A percentile compares a stretch with the other conserved stretches of the same genome.
Evolutionary conservation across 2,113 vertebrate genomes (phyloP).

Genomic region (Pungitius pungitius): DNA sequence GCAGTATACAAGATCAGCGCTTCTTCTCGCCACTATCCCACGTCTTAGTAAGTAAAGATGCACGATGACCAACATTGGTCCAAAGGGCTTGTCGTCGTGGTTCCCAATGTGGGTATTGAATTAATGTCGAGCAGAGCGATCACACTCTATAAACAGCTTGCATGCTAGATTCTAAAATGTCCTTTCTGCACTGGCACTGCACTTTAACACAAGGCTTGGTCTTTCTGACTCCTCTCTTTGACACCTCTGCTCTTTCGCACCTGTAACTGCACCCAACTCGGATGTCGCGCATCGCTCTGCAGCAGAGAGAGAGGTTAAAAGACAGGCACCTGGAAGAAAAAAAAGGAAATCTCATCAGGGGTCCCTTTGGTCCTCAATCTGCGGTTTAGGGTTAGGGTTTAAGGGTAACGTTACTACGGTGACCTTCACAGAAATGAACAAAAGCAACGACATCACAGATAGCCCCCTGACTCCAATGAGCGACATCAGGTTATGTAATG

Average conservation of each 20-base stretch:
- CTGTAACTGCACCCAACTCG: background rate
- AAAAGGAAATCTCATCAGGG: background rate
- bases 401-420: background rate
- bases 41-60: too few relatives aligned
- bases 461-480: slow-evolving; percentile 59
- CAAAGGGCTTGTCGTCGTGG: background rate
- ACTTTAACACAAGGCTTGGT: background rate
- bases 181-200: background rate
- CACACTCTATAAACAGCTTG: background rate
- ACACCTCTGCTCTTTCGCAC: background rate
- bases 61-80: too few relatives aligned
- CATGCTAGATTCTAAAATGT: background rate
- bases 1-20: too few relatives aligned
- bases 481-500: slow-evolving; percentile 54
- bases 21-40: too few relatives aligned
- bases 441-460: background rate
- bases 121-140: background rate
- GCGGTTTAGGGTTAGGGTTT: background rate
- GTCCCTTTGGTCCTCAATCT: background rate
- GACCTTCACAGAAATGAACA: slow-evolving; percentile 7
- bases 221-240: background rate
- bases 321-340: background rate
- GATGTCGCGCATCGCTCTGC: background rate
- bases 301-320: background rate
- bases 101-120: background rate